phyloP scores from a whole-genome alignment of 37 sponge, comb jelly and placozoan species.

The Halichondria panicea region DNA sequence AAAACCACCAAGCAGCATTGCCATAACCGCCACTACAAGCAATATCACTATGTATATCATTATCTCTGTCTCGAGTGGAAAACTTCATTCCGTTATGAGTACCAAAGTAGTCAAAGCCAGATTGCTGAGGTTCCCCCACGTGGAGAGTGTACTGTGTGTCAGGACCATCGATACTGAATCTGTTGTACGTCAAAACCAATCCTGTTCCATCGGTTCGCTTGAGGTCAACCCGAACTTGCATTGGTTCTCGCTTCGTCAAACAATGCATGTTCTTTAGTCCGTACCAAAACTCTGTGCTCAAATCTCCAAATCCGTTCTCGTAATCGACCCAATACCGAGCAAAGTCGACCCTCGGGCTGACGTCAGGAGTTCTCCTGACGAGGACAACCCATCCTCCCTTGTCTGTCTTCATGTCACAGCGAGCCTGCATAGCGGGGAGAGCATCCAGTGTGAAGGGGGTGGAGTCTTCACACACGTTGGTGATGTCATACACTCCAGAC shows the following conservation, averaged over 20 bases:
- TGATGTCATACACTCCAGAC: background rate
- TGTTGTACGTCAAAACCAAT: background rate
- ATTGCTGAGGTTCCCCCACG: background rate
- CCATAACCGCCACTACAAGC: background rate
- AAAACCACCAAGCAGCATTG: background rate
- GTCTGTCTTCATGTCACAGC: background rate
- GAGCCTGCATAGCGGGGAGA: background rate
- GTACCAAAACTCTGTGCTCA: background rate
- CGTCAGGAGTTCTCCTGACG: background rate
- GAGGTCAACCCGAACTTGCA: background rate
- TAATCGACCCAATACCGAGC: background rate
- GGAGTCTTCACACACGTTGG: background rate
- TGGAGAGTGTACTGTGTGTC: background rate
- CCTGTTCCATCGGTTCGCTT: background rate
- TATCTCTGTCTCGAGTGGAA: background rate
- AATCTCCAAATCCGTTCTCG: background rate
- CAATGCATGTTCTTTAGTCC: background rate
- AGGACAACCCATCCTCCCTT: background rate
- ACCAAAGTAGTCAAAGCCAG: background rate
- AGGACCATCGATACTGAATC: background rate
- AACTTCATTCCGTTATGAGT: background rate
- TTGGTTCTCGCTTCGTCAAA: background rate
- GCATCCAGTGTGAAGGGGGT: background rate
- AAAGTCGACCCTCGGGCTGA: background rate
- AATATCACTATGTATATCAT: background rate